Percentiles rank a stretch among this genome's conserved stretches.
These are phyloP conservation scores for human (Homo sapiens) DNA, from an alignment of 2,113 vertebrate genomes.

Conservation along the genomic window DNA sequence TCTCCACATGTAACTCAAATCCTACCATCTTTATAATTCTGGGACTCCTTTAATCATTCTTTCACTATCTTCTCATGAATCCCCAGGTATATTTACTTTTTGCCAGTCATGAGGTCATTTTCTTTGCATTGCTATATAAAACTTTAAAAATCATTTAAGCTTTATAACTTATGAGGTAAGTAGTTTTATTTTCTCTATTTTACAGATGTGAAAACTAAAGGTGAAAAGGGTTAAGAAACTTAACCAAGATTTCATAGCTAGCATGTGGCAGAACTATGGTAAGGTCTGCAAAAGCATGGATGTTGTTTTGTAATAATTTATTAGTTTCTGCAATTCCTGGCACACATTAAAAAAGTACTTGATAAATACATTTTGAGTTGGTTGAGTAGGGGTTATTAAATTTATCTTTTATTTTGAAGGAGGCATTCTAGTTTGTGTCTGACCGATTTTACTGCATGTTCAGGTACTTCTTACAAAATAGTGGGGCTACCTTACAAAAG, in stretches of 20 bases:
- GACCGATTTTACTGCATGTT: neutral
- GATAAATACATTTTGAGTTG: neutral
- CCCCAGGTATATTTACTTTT: neutral
- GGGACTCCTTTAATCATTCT: neutral
- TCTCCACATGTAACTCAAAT: neutral
- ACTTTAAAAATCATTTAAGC: neutral
- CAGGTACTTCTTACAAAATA: neutral
- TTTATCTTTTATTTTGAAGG: slow-evolving; percentile 41
- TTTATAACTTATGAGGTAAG: neutral
- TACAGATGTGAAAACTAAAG: neutral
- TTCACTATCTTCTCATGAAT: neutral
- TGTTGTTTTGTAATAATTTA: neutral
- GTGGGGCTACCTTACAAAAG: neutral
- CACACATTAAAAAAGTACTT: neutral
- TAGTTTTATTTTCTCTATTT: neutral
- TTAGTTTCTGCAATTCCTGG: neutral
- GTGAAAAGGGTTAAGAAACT: neutral
- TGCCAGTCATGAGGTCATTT: neutral
- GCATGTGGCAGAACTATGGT: neutral
- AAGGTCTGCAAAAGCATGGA: neutral
- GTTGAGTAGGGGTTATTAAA: neutral
- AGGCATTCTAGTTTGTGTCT: neutral
- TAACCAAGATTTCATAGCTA: neutral
- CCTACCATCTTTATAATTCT: neutral
- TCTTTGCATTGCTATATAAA: neutral